phyloP scores from a whole-genome alignment of 2,888 invertebrate species.

The Amaurobius ferox region DNA sequence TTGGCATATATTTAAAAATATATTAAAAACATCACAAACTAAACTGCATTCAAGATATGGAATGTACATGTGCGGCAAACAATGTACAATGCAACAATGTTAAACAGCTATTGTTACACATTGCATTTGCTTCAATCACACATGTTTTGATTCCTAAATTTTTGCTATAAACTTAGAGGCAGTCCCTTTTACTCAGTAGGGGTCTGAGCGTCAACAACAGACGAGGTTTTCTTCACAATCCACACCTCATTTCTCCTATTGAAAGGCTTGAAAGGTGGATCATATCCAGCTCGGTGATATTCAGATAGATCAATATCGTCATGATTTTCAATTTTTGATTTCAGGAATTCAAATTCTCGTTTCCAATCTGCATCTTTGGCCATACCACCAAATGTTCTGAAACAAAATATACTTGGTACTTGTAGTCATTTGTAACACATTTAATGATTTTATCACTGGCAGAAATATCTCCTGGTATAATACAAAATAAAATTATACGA shows the following conservation, averaged over 20 bases:
- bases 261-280: constrained; percentile 77
- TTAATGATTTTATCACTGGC: too few species aligned
- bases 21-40: not conserved
- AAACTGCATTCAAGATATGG: constrained; percentile 34
- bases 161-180: constrained; percentile 16
- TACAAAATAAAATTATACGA: too few species aligned
- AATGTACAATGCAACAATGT: constrained; percentile 67
- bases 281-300: constrained; percentile 77
- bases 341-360: constrained; percentile 70
- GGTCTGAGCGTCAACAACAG: constrained; percentile 42
- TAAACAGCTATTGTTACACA: constrained; percentile 49
- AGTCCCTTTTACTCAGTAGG: constrained; percentile 54
- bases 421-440: too few species aligned
- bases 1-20: not conserved
- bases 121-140: constrained; percentile 54
- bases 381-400: constrained; percentile 74
- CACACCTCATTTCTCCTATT: constrained; percentile 77
- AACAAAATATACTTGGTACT: not conserved
- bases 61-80: constrained; percentile 58
- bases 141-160: constrained; percentile 32
- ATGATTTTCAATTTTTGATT: constrained; percentile 63
- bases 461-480: too few species aligned
- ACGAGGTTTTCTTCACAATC: constrained; percentile 74
- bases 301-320: constrained; percentile 69
- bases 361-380: constrained; percentile 73